Evolutionary conservation across 2,797 vertebrate species (phyloP), one percentile per base, ranked within the genome.

Genomic region (Triplophysa bombifrons): DNA sequence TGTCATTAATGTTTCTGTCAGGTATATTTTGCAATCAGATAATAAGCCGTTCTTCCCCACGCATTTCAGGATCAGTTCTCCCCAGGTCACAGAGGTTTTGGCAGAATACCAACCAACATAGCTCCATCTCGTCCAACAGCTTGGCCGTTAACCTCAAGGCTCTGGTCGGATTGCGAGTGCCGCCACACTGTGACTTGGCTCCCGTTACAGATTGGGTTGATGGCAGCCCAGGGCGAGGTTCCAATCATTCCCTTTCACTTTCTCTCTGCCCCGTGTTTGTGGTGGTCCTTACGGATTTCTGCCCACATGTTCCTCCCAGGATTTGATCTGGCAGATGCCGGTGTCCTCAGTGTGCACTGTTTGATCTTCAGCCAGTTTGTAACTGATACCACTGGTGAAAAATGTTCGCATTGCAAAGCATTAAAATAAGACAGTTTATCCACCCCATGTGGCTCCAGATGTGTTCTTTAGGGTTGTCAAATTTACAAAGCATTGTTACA

Each of bases 81-180:
- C 46, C 34, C 48, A 2, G 46, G n/a, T 63, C n/a, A 10, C 56
- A 64, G 51, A 66, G 38, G 63, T 66, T 67, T 66, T 80, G 78
- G 61, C 72, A 56, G 53, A 38, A 25, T 30, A 51, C 48, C 27
- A 14, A 51, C 38, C 19, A 12, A 60, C 76, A 79, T 56, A 46
- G 73, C 72, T 75, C 25, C 50, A 46, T 65, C 27, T 81, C 64
- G 72, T 72, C 68, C 56, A 70, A 70, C 63, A 74, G 80, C 78
- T 70, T 61, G 76, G 70, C 73, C 77, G 84, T 82, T 85, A 88
- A 85, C 79, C 38, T 70, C 38, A 63, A 86, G 34, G 80, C 74
- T 82, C 67, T 83, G 83, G 80, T 81, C 22, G 70, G 74, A 74
- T 80, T 81, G 76, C 30, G 81, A n/a, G 64, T 66, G 69, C 82